Conservation (phyloP, 2,888 invertebrate genomes). For the Leucania comma region DNA sequence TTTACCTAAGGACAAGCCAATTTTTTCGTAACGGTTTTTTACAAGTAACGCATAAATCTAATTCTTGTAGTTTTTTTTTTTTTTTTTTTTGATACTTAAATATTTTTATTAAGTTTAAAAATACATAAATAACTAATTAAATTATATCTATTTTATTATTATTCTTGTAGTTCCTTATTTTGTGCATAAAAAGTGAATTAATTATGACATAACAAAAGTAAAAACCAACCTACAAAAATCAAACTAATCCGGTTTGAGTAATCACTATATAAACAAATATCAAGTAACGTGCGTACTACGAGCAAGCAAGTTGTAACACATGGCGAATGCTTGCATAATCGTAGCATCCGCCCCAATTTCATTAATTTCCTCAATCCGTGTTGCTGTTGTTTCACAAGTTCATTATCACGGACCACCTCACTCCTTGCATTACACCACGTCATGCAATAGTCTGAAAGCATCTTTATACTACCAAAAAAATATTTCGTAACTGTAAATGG, state of each 20-base stretch:
- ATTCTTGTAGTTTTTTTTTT: not conserved
- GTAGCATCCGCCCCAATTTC: constrained; percentile 68
- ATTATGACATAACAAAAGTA: constrained; percentile 3
- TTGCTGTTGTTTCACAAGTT: constrained; percentile 53
- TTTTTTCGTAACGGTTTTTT: not conserved
- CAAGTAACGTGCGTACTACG: constrained; percentile 55
- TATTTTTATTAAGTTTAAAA: too few relatives aligned
- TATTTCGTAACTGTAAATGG: constrained; percentile 22
- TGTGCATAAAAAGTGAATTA: constrained; percentile 11
- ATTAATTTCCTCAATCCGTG: constrained; percentile 68
- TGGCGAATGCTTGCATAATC: constrained; percentile 70
- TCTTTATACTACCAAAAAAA: constrained; percentile 9
- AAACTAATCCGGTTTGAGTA: constrained; percentile 45
- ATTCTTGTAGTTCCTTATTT: not conserved
- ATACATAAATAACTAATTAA: too few relatives aligned
- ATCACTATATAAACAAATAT: constrained; percentile 20
- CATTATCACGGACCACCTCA: constrained; percentile 38
- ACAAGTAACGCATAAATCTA: not conserved
- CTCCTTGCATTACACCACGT: constrained; percentile 43
- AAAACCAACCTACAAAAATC: constrained; percentile 27
- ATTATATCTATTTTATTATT: too few relatives aligned
- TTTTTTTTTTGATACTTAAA: too few relatives aligned
- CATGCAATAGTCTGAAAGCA: constrained; percentile 35
- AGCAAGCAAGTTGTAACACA: constrained; percentile 59
- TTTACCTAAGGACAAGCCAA: too few relatives aligned